phyloP scores from a whole-genome alignment of 2,113 vertebrate species.

The Pterocles orientalis region DNA sequence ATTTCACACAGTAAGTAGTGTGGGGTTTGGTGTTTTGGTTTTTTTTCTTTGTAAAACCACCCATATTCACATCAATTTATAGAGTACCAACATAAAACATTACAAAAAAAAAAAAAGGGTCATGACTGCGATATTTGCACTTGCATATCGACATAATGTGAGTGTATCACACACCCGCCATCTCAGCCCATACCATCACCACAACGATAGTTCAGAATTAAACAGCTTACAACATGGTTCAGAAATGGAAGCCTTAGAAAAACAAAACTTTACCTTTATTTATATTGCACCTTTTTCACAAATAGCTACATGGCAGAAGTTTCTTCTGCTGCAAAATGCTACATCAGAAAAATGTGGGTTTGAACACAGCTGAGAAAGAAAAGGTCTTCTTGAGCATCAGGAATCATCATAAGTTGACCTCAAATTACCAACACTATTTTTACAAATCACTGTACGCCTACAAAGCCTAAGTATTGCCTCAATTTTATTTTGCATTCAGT shows the following conservation, averaged over 20 bases:
- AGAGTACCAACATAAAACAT: background rate
- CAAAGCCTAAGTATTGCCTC: background rate
- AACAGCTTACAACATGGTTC: background rate
- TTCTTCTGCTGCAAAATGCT: background rate
- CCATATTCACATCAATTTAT: background rate
- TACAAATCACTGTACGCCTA: background rate
- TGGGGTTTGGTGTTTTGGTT: fast-evolving
- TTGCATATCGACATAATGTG: background rate
- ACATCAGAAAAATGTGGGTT: background rate
- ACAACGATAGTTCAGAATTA: background rate
- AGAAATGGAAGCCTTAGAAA: background rate
- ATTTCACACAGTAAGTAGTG: background rate
- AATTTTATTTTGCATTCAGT: background rate
- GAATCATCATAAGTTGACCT: background rate
- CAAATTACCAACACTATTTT: background rate
- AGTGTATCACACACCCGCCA: background rate
- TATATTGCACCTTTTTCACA: slow-evolving; percentile 19
- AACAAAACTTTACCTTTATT: slow-evolving; percentile 16
- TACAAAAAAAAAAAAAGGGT: background rate
- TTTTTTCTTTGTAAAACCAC: background rate
- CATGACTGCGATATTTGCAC: background rate
- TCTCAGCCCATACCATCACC: background rate
- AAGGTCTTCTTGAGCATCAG: background rate
- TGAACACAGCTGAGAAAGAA: background rate
- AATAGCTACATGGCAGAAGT: background rate